Evolutionary conservation across 2,888 invertebrate genomes (phyloP).

Genomic region (Drosophila incognita): DNA sequence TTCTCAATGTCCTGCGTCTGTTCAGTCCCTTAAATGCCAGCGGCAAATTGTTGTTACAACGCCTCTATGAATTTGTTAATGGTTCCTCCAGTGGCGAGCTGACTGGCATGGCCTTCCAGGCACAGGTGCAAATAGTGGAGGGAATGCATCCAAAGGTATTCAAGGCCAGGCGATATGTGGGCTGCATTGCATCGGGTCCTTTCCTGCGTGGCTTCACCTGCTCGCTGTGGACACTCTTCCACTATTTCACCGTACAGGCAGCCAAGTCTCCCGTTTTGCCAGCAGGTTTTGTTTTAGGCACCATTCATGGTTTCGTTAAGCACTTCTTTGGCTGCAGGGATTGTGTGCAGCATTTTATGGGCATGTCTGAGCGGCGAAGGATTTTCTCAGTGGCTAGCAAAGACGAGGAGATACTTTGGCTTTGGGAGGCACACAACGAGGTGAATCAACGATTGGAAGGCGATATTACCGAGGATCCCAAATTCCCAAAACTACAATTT

Average conservation of each 20-base stretch:
- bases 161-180: constrained; percentile 91
- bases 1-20: constrained; percentile 34
- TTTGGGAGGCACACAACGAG: constrained; percentile 96
- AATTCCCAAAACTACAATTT: constrained; percentile 74
- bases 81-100: constrained; percentile 8
- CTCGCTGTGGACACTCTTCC: constrained; percentile 96
- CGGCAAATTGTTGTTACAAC: constrained; percentile 35
- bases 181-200: constrained; percentile 91
- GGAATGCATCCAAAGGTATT: constrained; percentile 39
- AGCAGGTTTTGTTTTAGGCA: constrained; percentile 35
- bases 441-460: constrained; percentile 94
- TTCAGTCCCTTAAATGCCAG: constrained; percentile 49
- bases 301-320: constrained; percentile 61
- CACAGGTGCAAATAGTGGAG: constrained; percentile 30
- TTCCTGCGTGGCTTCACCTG: constrained; percentile 94
- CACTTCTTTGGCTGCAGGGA: constrained; percentile 96
- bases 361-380: constrained; percentile 57
- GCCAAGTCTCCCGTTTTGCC: constrained; percentile 24
- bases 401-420: constrained; percentile 92
- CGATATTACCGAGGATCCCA: constrained; percentile 94
- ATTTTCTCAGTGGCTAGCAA: constrained; percentile 18
- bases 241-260: constrained; percentile 92
- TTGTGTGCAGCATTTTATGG: constrained; percentile 94
- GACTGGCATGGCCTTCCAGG: constrained; percentile 46
- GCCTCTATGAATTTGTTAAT: constrained; percentile 20